Base-by-base conservation (phyloP, 2,888 invertebrate species). In the Amphipyra berbera region DNA sequence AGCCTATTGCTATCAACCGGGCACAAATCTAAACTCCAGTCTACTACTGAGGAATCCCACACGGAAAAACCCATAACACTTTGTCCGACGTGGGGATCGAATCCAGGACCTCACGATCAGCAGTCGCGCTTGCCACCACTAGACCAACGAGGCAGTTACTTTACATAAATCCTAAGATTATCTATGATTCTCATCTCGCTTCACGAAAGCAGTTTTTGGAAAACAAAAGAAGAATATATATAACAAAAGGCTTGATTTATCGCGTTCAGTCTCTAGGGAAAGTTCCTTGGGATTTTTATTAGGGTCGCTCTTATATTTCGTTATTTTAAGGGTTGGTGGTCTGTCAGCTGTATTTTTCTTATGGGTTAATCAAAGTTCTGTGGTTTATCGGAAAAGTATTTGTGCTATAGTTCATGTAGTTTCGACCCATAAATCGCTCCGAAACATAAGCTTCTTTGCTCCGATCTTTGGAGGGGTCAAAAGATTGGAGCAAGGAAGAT, bases 221-320 rank as follows among this genome's bases (percentile, higher is more conserved):
- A 69, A 66, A 72, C 60, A 66, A 66, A 66, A 57, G 68, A 50
- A 44, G 48, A 15, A 37, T 54, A 14, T 68, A 64, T 57, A 63
- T 66, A 73, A 79, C 66, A 73, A 77, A 75, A 60, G 64, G 49
- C 68, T 66, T 79, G 80, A 82, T 82, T 76, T 79, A 79, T 74
- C 12, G 44, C 10, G 6, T 27, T 30, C 30, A 47, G 27, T 58
- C 57, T 62, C 60, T 0, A 56, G 54, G 58, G 53, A 64, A 70
- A 59, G 41, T 78, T 76, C 71, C 27, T n/a, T 12, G 50, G 50
- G 64, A 59, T 47, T 69, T 79, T 72, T 73, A 77, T 67, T 72
- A 72, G 35, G 72, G 62, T 60, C 50, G 9, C 33, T 46, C 37
- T 30, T 61, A 66, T 57, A 68, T 72, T 66, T 59, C 30, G 58